Evolutionary conservation across 2,888 invertebrate species (phyloP).

Genomic region (Drosophila colorata): DNA sequence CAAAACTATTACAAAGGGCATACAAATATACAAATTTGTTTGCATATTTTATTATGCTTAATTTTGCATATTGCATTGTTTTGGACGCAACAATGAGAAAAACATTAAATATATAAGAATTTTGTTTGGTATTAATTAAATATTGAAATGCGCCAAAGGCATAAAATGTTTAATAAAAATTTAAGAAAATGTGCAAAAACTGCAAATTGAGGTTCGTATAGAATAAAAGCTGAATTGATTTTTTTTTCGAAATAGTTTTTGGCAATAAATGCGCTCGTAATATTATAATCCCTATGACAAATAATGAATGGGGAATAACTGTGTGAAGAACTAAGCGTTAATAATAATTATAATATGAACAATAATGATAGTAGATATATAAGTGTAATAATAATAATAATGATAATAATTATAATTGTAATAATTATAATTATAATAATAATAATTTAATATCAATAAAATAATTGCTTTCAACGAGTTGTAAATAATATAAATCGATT

Average conservation of each 20-base stretch:
- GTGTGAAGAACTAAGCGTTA: neutral
- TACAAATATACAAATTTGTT: conserved; percentile 43
- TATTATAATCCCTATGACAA: conserved; percentile 20
- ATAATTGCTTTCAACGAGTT: neutral
- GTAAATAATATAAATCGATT: neutral
- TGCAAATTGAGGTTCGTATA: conserved; percentile 21
- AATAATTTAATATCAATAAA: neutral
- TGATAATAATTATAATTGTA: neutral
- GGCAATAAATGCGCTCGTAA: conserved; percentile 18
- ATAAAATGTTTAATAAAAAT: conserved; percentile 48
- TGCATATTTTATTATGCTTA: conserved; percentile 27
- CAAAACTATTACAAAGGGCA: conserved; percentile 26
- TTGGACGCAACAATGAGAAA: conserved; percentile 21
- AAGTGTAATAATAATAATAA: neutral
- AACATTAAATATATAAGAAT: conserved; percentile 3
- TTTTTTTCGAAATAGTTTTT: too few species aligned
- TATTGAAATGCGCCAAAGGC: conserved; percentile 29
- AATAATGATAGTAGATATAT: neutral
- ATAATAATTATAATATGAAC: neutral
- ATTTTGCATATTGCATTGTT: conserved; percentile 29
- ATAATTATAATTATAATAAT: neutral
- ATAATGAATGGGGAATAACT: neutral
- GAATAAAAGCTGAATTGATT: conserved; percentile 29
- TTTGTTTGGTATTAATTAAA: conserved; percentile 34
- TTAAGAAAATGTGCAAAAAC: conserved; percentile 29